Evolutionary conservation across 2,797 vertebrate species (phyloP).

Genomic region (Hylomyscus alleni): DNA sequence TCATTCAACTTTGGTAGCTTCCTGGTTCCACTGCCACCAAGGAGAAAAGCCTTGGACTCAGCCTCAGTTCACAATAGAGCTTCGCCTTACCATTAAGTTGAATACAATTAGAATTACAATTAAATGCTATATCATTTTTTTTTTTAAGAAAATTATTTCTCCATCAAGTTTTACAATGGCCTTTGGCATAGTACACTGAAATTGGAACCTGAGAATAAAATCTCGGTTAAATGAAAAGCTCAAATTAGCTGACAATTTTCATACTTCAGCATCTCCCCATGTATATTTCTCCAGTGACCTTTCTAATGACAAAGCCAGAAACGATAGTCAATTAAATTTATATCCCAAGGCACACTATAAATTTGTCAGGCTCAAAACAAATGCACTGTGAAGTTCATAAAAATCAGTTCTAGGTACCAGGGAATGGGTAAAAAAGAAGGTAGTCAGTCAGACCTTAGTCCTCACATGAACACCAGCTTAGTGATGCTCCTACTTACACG

Average conservation of each 20-base stretch:
- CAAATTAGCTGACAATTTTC: slow-evolving; percentile 78
- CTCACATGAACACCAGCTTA: neutral
- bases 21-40: slow-evolving; percentile 47
- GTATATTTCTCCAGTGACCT: slow-evolving; percentile 79
- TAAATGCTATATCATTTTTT: slow-evolving; percentile 75
- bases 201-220: slow-evolving; percentile 81
- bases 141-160: slow-evolving; percentile 80
- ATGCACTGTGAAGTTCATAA: slow-evolving; percentile 77
- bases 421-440: neutral
- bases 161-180: slow-evolving; percentile 80
- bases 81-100: slow-evolving; percentile 71
- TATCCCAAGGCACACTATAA: slow-evolving; percentile 79
- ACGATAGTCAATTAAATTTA: slow-evolving; percentile 83
- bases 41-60: slow-evolving; percentile 63
- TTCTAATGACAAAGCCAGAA: slow-evolving; percentile 82
- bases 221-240: slow-evolving; percentile 77
- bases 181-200: slow-evolving; percentile 75
- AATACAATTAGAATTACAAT: slow-evolving; percentile 79
- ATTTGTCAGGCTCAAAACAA: slow-evolving; percentile 77
- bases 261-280: slow-evolving; percentile 72
- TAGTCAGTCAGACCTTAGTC: neutral
- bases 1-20: slow-evolving; percentile 58
- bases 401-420: slow-evolving; percentile 57
- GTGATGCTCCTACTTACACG: neutral
- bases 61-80: slow-evolving; percentile 61